Conservation (phyloP, 2,113 vertebrate genomes). For the Apodemus speciosus region DNA sequence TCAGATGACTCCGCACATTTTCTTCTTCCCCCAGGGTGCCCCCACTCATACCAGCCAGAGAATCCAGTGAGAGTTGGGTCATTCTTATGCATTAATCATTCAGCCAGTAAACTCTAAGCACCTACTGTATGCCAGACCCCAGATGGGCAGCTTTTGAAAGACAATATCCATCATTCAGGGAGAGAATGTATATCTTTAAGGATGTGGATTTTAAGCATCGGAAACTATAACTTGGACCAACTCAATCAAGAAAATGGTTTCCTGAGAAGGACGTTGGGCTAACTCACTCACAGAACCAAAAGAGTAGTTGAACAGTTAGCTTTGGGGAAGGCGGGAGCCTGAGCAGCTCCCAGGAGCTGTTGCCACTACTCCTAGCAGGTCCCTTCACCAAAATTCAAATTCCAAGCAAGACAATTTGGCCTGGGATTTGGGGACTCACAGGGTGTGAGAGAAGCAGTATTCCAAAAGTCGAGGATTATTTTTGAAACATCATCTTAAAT, state of each 20-base stretch:
- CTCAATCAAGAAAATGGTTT: neutral
- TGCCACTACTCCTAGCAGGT: neutral
- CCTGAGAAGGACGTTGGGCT: neutral
- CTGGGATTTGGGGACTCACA: neutral
- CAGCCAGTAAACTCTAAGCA: neutral
- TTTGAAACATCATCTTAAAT: neutral
- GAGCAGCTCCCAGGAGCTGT: neutral
- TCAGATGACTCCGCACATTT: neutral
- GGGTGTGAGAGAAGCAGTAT: neutral
- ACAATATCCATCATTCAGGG: neutral
- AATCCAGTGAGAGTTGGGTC: neutral
- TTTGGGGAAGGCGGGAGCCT: neutral
- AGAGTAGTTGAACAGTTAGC: neutral
- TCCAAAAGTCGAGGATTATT: neutral
- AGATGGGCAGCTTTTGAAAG: neutral
- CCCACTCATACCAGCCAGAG: neutral
- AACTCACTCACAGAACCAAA: neutral
- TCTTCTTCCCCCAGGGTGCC: neutral
- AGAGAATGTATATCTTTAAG: neutral
- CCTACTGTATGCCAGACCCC: neutral
- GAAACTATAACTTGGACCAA: constrained; percentile 30
- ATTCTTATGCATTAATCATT: neutral
- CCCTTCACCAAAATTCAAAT: neutral
- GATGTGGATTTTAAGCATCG: neutral
- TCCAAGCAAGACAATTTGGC: neutral